Evolutionary conservation across 2,888 invertebrate genomes (phyloP), one percentile per base, ranked within the genome.

Genomic region (Metellina segmentata): DNA sequence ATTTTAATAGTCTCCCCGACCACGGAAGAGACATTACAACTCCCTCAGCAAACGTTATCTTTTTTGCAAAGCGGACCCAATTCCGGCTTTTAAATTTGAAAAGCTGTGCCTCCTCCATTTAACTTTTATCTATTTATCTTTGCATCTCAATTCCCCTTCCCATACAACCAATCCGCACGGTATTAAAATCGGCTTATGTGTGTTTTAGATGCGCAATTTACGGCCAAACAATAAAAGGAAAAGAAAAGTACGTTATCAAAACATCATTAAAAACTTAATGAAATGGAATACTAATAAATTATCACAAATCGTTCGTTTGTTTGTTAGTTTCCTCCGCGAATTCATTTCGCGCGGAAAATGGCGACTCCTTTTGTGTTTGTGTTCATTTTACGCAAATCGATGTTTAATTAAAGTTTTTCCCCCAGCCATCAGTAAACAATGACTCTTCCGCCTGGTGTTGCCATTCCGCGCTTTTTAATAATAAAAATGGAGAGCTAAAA

Each of bases 391-490:
- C 61, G 16, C 34, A 74, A 83, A 85, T 85, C 75, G 75, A 75
- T 85, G 85, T 85, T 85, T 85, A 85, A 85, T 85, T 85, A 85
- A 82, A 82, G 16, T 61, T 75, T 85, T 85, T 75, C 75, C 61
- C 19, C 8, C 61, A 52, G 53, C 74, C 53, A 81, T 48, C 16
- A 85, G 48, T 16, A 85, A 75, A 85, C 85, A 85, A 85, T 75
- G 61, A 34, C 48, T 81, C 70, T 51, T 49, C 19, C 19, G 13
- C 34, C 34, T 11, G 19, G n/a, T 75, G 61, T 75, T 82, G 71
- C 71, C 71, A 72, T 34, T 69, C 49, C 13, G 51, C 13, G 19
- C 52, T 82, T n/a, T 20, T 75, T 48, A n/a, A 61, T 75, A 75
- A 83, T 78, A 20, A 11, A 34, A 5, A 48, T 9, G 1, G 19